These are phyloP conservation scores for Pseudomyrmex pallidus DNA, from an alignment of 1,140 invertebrate species.

Conservation along the genomic window DNA sequence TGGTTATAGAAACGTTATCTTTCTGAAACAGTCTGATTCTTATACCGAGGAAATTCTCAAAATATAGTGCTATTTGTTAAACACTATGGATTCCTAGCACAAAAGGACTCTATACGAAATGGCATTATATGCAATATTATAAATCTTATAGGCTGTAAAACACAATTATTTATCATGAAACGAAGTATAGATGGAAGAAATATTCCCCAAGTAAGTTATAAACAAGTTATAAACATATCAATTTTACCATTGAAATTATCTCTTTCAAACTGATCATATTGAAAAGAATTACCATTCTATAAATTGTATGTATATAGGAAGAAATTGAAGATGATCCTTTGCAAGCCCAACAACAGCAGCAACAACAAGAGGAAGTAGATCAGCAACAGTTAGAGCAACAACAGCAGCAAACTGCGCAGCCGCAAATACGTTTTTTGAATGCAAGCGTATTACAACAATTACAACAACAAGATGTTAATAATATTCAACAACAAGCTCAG, in stretches of 20 bases:
- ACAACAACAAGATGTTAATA: slow-evolving; percentile 77
- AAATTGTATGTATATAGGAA: slow-evolving; percentile 67
- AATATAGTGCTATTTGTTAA: slow-evolving; percentile 3
- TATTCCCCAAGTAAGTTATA: slow-evolving; percentile 68
- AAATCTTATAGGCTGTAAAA: slow-evolving; percentile 18
- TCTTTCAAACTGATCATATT: too few species aligned
- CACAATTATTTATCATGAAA: slow-evolving; percentile 71
- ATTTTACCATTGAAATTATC: too few species aligned
- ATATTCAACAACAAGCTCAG: slow-evolving; percentile 75
- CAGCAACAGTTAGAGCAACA: slow-evolving; percentile 85
- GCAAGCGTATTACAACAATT: slow-evolving; percentile 82
- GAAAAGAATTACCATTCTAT: slow-evolving; percentile 4
- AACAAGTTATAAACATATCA: not conserved
- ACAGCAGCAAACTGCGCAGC: slow-evolving; percentile 79
- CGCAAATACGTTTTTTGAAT: slow-evolving; percentile 83
- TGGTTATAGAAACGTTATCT: not conserved
- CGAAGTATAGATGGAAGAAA: slow-evolving; percentile 71
- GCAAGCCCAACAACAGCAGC: slow-evolving; percentile 80
- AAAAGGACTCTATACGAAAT: slow-evolving; percentile 29
- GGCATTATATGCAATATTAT: slow-evolving; percentile 31
- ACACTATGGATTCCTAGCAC: slow-evolving; percentile 67
- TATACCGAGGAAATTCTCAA: not conserved
- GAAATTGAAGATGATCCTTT: slow-evolving; percentile 82
- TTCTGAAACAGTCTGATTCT: not conserved
- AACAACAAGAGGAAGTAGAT: slow-evolving; percentile 82